phyloP scores from a whole-genome alignment of 1,140 invertebrate species.

The Pantala flavescens region DNA sequence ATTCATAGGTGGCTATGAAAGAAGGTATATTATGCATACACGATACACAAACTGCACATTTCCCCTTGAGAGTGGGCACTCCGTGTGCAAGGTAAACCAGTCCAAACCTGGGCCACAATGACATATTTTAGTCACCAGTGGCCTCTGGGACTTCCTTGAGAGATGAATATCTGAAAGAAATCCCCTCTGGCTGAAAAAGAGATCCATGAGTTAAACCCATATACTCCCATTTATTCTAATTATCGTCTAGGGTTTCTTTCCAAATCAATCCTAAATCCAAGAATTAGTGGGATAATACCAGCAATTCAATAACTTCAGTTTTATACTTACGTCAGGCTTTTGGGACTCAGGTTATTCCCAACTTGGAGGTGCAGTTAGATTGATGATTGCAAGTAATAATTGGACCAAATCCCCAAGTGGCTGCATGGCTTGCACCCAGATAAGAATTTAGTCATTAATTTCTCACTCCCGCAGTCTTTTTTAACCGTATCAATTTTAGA shows the following conservation, averaged over 20 bases:
- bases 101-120: slow-evolving; percentile 4
- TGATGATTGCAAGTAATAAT: slow-evolving; percentile 3
- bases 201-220: not conserved
- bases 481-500: not conserved
- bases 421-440: slow-evolving; percentile 6
- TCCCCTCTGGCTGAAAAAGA: slow-evolving; percentile 4
- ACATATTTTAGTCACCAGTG: not conserved
- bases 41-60: not conserved
- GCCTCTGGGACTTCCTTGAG: not conserved
- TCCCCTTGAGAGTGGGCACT: not conserved
- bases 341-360: not conserved
- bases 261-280: not conserved
- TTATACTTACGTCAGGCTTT: slow-evolving; percentile 6
- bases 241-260: slow-evolving; percentile 5
- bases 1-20: not conserved
- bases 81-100: not conserved
- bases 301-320: slow-evolving; percentile 2
- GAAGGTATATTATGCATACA: not conserved
- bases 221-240: not conserved
- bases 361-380: slow-evolving; percentile 4
- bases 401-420: slow-evolving; percentile 7
- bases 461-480: slow-evolving; percentile 7
- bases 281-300: slow-evolving; percentile 6
- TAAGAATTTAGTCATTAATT: slow-evolving; percentile 11
- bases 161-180: slow-evolving; percentile 2